Evolutionary conservation across 23 tunicate genomes (phyloP).

Genomic region (Ascidia mentula): DNA sequence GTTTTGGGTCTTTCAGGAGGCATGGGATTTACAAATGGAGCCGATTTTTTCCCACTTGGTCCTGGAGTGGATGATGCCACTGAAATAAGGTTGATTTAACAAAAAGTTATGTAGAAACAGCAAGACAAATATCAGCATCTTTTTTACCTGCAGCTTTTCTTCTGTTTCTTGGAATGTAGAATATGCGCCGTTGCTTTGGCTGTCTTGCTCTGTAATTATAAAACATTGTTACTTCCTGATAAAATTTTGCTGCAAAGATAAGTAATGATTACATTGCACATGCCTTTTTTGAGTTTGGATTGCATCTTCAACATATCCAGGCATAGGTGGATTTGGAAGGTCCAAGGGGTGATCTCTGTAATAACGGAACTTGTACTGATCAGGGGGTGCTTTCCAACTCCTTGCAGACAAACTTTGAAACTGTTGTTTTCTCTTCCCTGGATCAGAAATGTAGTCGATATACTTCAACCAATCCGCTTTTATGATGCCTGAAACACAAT

Average conservation of each 20-base stretch:
- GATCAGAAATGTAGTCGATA: slow-evolving; percentile 71
- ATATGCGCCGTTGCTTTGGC: slow-evolving; percentile 31
- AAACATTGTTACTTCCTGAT: no score
- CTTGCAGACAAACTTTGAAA: slow-evolving; percentile 50
- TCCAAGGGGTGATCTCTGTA: slow-evolving; percentile 66
- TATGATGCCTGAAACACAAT: slow-evolving; percentile 48
- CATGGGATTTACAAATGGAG: neutral
- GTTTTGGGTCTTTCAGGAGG: slow-evolving; percentile 3
- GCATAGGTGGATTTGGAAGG: slow-evolving; percentile 52
- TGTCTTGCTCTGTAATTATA: neutral
- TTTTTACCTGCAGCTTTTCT: slow-evolving; percentile 7
- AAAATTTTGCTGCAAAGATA: no score
- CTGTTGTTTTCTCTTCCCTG: slow-evolving; percentile 72
- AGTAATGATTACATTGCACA: no score
- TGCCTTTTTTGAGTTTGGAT: slow-evolving; percentile 56
- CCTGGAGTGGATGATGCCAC: no score
- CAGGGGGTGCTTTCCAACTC: slow-evolving; percentile 45
- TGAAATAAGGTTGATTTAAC: no score
- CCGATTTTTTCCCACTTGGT: neutral
- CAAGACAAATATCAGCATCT: neutral
- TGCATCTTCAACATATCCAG: slow-evolving; percentile 51
- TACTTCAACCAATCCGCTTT: slow-evolving; percentile 75
- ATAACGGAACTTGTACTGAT: slow-evolving; percentile 67
- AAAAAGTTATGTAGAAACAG: neutral
- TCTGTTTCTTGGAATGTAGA: slow-evolving; percentile 36